phyloP scores from a whole-genome alignment of 1,140 invertebrate species.

The Lithobius niger region DNA sequence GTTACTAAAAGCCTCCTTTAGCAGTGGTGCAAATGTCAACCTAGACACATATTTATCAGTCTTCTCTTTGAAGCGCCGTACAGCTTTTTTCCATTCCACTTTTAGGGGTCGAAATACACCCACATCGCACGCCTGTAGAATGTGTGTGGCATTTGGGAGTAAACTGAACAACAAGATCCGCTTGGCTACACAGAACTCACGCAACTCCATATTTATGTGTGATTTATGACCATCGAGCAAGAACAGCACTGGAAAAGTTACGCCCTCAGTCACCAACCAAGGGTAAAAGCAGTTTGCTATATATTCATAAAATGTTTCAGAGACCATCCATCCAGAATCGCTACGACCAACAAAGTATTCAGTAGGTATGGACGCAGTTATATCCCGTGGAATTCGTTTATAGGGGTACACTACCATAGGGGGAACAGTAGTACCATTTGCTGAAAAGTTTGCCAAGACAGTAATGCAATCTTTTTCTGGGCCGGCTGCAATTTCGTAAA shows the following conservation, averaged over 20 bases:
- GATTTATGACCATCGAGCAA: conserved; percentile 10
- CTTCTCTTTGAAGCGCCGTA: neutral
- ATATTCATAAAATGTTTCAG: conserved; percentile 8
- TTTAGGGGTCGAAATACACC: conserved; percentile 13
- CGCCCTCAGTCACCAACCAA: neutral
- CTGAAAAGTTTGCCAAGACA: no score
- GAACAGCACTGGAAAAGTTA: neutral
- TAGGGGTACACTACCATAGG: conserved; percentile 31
- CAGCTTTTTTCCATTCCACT: conserved; percentile 5
- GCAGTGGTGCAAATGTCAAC: neutral
- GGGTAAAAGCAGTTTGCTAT: conserved; percentile 9
- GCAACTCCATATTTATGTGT: neutral
- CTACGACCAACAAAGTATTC: neutral
- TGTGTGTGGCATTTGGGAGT: conserved; percentile 14
- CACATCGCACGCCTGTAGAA: conserved; percentile 13
- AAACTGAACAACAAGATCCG: conserved; percentile 10
- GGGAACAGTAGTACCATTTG: no score
- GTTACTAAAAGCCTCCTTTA: neutral
- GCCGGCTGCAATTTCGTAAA: no score
- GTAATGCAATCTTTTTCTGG: no score
- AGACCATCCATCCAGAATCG: conserved; percentile 2
- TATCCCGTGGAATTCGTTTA: conserved; percentile 18
- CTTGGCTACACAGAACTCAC: conserved; percentile 6
- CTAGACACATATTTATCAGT: neutral
- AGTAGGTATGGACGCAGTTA: neutral